These are phyloP conservation scores for Octonoba sinensis DNA, from an alignment of 2,888 invertebrate species.

Conservation along the genomic window DNA sequence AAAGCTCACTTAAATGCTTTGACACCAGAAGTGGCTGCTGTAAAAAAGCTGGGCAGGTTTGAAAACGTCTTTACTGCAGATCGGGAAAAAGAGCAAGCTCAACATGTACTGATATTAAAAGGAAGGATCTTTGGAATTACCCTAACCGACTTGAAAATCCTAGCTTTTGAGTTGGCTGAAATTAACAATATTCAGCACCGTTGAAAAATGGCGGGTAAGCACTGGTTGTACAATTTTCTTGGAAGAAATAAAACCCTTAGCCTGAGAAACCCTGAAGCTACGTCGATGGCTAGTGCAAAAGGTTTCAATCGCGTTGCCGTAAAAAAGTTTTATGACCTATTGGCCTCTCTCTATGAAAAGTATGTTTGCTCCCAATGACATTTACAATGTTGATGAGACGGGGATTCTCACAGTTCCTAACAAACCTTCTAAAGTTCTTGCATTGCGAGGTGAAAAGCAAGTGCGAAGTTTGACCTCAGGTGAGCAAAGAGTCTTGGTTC, in stretches of 20 bases:
- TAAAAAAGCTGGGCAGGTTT: not conserved
- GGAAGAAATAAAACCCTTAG: not conserved
- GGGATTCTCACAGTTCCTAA: not conserved
- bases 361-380: too few species aligned
- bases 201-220: not conserved
- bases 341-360: too few species aligned
- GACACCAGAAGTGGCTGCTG: not conserved
- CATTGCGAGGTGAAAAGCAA: not conserved
- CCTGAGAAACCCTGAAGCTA: slow-evolving; percentile 2
- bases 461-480: not conserved
- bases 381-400: too few species aligned
- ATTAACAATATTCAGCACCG: not conserved
- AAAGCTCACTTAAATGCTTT: not conserved
- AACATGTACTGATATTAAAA: not conserved
- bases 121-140: slow-evolving; percentile 11
- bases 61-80: not conserved
- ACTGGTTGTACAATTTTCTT: slow-evolving; percentile 1
- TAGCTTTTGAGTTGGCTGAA: slow-evolving; percentile 1
- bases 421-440: not conserved
- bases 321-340: too few species aligned
- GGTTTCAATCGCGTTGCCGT: not conserved
- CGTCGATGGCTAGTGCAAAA: not conserved
- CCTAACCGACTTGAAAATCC: not conserved
- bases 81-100: not conserved
- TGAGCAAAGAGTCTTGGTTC: not conserved